Base-by-base conservation (phyloP, 2,888 invertebrate genomes). In the Drosophila aldrichi region DNA sequence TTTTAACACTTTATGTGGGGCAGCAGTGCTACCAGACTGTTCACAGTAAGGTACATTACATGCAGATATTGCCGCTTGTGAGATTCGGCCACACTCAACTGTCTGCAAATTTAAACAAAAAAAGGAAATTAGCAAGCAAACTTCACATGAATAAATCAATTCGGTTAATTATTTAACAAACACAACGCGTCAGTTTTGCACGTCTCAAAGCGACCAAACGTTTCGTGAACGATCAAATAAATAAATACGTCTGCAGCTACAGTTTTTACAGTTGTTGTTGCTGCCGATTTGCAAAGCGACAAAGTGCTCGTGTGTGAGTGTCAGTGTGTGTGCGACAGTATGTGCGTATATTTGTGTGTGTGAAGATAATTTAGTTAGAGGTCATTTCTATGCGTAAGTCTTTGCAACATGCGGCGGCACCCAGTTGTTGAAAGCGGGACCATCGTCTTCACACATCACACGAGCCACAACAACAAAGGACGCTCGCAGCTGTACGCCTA, bases 81-180 rank as follows among this genome's bases (percentile, higher is more conserved):
- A n/a, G 40, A 34, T 65, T 22, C 62, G 77, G 81, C 43, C 74
- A 79, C 84, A 81, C 70, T 71, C 29, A 65, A 54, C 61, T 48
- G 81, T 86, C 82, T 81, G 82, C 80, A 84, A 82, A 82, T 86
- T 82, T 86, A 77, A 85, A 82, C 86, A 83, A 83, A 83, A 49
- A 49, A 83, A 86, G 76, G 57, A 61, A 74, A 77, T 81, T 72
- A 60, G 66, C 80, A 56, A 66, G 74, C 55, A 52, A 71, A 80
- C 10, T 64, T 49, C 49, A 38, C 41, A 54, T 25, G 43, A 66
- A 63, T 46, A 69, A 43, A 52, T 34, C 29, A 68, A 48, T 49
- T 61, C 62, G 52, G 38, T 44, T 55, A 29, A 18, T 14, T 57
- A 68, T 52, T 72, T 40, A 67, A 40, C n/a, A 57, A 54, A 56